These are phyloP conservation scores for Leucoraja ocellata DNA, from an alignment of 2,797 vertebrate species.

Conservation along the genomic window DNA sequence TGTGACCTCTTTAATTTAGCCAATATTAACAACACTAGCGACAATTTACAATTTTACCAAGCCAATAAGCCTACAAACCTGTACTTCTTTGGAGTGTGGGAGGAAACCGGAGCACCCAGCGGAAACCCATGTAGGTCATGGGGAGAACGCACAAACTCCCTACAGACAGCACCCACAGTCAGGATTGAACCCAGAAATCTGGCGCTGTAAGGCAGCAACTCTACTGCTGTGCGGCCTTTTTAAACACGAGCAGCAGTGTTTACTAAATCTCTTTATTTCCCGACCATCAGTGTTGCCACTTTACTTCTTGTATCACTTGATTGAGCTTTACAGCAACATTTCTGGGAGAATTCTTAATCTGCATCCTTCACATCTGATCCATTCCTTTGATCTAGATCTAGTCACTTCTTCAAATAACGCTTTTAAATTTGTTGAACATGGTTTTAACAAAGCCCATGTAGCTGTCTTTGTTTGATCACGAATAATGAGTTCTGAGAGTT, in stretches of 20 bases:
- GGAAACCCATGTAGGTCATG: no score
- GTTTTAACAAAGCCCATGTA: no score
- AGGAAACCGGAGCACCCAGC: no score
- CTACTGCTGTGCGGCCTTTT: neutral
- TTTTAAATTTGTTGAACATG: neutral
- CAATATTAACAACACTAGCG: no score
- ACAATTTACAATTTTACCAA: no score
- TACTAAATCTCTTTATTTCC: neutral
- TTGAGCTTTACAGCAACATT: neutral
- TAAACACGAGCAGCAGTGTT: neutral
- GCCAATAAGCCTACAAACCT: no score
- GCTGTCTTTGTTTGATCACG: neutral
- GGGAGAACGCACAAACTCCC: no score
- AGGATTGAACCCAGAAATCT: no score
- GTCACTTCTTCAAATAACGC: neutral
- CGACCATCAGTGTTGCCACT: neutral
- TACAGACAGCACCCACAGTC: no score
- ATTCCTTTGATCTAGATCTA: neutral
- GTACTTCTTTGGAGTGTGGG: no score
- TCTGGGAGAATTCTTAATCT: neutral
- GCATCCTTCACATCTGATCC: neutral
- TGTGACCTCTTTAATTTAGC: no score
- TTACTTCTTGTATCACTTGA: neutral
- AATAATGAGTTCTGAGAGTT: neutral
- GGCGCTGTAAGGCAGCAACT: no score